Evolutionary conservation across 2,797 vertebrate species (phyloP).

Genomic region (Microctenopoma stevenorrisi): DNA sequence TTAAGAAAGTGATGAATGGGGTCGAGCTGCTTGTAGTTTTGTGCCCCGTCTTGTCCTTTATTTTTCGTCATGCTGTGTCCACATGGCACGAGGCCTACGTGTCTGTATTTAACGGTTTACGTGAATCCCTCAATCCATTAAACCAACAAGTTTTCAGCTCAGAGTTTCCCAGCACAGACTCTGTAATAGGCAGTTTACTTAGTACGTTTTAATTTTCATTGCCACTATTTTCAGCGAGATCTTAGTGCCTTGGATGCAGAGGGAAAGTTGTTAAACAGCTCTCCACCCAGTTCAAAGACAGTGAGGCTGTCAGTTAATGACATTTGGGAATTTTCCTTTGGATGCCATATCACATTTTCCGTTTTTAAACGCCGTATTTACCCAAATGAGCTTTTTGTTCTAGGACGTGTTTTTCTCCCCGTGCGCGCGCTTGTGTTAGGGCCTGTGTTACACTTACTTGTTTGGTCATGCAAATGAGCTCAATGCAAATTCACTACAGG

Average conservation of each 20-base stretch:
- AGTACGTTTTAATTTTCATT: slow-evolving; percentile 66
- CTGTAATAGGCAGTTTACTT: slow-evolving; percentile 55
- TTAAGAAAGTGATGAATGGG: slow-evolving; percentile 46
- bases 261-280: slow-evolving; percentile 91
- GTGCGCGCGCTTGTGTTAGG: slow-evolving; percentile 56
- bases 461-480: slow-evolving; percentile 77
- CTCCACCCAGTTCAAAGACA: slow-evolving; percentile 91
- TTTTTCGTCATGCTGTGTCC: slow-evolving; percentile 13
- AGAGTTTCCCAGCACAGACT: slow-evolving; percentile 40
- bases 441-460: slow-evolving; percentile 73
- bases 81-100: slow-evolving; percentile 32
- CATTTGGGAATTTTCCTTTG: slow-evolving; percentile 56
- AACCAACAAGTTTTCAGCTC: slow-evolving; percentile 22
- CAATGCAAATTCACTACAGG: slow-evolving; percentile 71
- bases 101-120: slow-evolving; percentile 47
- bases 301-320: slow-evolving; percentile 80
- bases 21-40: slow-evolving; percentile 23
- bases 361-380: slow-evolving; percentile 60
- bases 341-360: slow-evolving; percentile 56
- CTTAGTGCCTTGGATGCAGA: slow-evolving; percentile 97
- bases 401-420: slow-evolving; percentile 15
- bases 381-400: slow-evolving; percentile 61
- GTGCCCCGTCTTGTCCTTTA: slow-evolving; percentile 1
- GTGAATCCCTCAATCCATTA: slow-evolving; percentile 23
- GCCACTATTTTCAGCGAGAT: slow-evolving; percentile 89